Evolutionary conservation across 2,113 vertebrate species (phyloP), one percentile per base, ranked within the genome.

Genomic region (Hyperoodon ampullatus): DNA sequence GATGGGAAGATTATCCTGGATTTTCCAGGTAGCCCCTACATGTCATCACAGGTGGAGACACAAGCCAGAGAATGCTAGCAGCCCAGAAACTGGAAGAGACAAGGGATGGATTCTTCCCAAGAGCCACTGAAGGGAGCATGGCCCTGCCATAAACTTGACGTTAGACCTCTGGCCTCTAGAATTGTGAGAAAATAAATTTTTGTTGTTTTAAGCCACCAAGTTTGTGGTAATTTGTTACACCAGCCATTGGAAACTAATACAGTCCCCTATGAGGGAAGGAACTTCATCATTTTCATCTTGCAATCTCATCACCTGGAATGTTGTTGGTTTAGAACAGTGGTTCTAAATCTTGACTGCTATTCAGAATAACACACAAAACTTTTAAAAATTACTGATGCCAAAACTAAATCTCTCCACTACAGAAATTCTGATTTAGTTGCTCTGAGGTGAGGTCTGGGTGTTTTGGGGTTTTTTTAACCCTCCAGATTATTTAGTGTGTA

Each of bases 181-280:
- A 90, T 16, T 63, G 10, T 86, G 19, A 96, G 44, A 90, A 95
- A 97, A 89, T 47, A 16, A 66, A 78, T 61, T 58, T 75, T 28
- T 89, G 10, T 19, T 53, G 35, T 89, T 93, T 93, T 74, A 93
- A 93, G 23, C 26, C 72, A 78, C 53, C 47, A 42, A n/a, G 8
- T n/a, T 65, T 75, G n/a, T 80, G 33, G 50, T 80, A 74, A 93
- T 93, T 91, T 71, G 66, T 60, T 65, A 84, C 13, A 61, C 65
- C 30, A 94, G 16, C 30, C 61, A 87, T 2, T 68, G 53, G 60
- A 95, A 93, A 77, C 44, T 35, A 84, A 84, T 39, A 18, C 3
- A 44, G 3, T 88, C 33, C 28, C 39, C 5, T 61, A 7, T 35
- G 53, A 96, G n/a, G 33, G 33, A 84, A 78, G 35, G 24, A 78